Evolutionary conservation across 2,888 invertebrate genomes (phyloP).

Genomic region (Athalia circularis): DNA sequence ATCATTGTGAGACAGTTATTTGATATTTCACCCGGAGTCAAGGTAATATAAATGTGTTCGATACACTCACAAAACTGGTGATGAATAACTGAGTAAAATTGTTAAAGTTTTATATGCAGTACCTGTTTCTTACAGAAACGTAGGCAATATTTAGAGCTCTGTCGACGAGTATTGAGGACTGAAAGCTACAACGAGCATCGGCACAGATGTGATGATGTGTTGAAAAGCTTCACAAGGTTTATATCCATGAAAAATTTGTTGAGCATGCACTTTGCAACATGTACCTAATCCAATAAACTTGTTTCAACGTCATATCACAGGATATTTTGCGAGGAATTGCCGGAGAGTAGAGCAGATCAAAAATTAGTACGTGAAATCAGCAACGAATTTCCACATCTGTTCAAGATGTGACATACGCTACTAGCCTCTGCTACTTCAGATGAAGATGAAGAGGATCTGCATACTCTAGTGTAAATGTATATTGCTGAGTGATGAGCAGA

Average conservation of each 20-base stretch:
- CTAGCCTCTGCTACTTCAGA: conserved; percentile 64
- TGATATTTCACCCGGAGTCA: conserved; percentile 91
- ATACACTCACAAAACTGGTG: neutral
- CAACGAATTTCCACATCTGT: conserved; percentile 86
- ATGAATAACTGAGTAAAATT: neutral
- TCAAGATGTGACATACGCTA: conserved; percentile 71
- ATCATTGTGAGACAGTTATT: conserved; percentile 93
- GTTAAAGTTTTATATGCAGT: neutral
- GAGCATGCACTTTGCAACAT: conserved; percentile 1
- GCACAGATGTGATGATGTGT: conserved; percentile 87
- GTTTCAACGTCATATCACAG: conserved; percentile 67
- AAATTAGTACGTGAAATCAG: conserved; percentile 87
- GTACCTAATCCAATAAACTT: neutral
- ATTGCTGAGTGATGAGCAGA: conserved; percentile 24
- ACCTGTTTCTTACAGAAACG: conserved; percentile 77
- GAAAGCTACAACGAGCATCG: conserved; percentile 87
- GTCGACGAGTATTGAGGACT: conserved; percentile 87
- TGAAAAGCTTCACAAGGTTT: conserved; percentile 86
- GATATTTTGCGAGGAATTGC: conserved; percentile 90
- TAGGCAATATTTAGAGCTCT: conserved; percentile 86
- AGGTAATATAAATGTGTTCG: conserved; percentile 75
- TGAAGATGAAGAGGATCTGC: conserved; percentile 61
- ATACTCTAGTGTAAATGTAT: conserved; percentile 64
- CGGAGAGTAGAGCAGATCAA: conserved; percentile 85
- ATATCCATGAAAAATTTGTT: conserved; percentile 54